Percentiles rank a stretch among this genome's conserved stretches.
phyloP scores from a whole-genome alignment of 2,113 vertebrate species.

The Misgurnus anguillicaudatus region DNA sequence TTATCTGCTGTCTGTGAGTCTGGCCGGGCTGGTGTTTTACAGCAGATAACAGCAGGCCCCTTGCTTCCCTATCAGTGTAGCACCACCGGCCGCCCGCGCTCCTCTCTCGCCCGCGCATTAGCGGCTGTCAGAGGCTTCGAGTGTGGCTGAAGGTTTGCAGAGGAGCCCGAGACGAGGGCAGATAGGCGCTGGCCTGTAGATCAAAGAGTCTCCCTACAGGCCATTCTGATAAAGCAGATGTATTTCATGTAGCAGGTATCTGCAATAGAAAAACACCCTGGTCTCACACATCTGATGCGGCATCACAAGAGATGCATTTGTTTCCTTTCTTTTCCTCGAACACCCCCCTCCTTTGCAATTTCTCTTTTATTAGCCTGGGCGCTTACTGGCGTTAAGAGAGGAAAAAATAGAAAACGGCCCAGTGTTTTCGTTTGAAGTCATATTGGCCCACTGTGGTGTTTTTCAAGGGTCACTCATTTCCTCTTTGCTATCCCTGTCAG shows the following conservation, averaged over 20 bases:
- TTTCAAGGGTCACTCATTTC: conserved; percentile 29
- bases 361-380: conserved; percentile 32
- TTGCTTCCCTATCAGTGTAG: conserved; percentile 79
- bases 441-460: conserved; percentile 34
- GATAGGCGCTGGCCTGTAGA: conserved; percentile 91
- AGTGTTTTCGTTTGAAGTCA: conserved; percentile 34
- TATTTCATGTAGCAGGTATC: conserved; percentile 68
- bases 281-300: conserved; percentile 20
- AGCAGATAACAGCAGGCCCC: conserved; percentile 77
- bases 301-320: conserved; percentile 43
- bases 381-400: background rate
- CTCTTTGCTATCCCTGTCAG: conserved; percentile 4
- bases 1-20: conserved; percentile 58
- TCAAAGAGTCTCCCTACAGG: conserved; percentile 85
- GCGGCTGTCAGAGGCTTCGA: conserved; percentile 84
- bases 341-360: conserved; percentile 1
- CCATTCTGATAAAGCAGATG: conserved; percentile 81
- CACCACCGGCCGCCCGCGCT: conserved; percentile 77
- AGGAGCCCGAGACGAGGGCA: conserved; percentile 70
- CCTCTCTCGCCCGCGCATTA: conserved; percentile 88
- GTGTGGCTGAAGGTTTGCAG: conserved; percentile 86
- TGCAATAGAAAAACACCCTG: conserved; percentile 41
- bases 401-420: background rate
- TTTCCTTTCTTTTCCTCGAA: conserved; percentile 5
- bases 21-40: conserved; percentile 80